phyloP scores from a whole-genome alignment of 2,797 vertebrate genomes.

The Sebastes nivosus region DNA sequence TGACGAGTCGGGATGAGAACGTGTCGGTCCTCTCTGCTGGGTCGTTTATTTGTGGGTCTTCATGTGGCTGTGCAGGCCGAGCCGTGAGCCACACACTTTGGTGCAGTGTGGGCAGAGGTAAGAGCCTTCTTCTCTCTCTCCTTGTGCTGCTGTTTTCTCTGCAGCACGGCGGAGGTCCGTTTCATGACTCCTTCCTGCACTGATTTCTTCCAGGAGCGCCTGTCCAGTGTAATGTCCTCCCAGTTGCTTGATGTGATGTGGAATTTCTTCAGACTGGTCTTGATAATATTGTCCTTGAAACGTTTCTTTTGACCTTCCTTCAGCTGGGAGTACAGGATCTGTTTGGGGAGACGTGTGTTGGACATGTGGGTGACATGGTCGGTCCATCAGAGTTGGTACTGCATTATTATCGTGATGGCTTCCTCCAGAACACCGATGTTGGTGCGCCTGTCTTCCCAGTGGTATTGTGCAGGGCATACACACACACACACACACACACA shows the following conservation, averaged over 20 bases:
- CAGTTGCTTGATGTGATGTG: neutral
- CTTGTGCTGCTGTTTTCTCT: neutral
- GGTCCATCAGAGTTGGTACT: neutral
- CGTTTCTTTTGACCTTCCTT: neutral
- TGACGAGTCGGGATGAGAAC: too few species aligned
- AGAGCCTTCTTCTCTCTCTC: neutral
- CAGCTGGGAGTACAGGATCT: too few species aligned
- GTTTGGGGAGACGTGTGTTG: neutral
- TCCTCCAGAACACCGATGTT: neutral
- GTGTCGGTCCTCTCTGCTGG: neutral
- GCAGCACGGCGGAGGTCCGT: too few species aligned
- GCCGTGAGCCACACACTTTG: neutral
- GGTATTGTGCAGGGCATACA: neutral
- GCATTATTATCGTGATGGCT: neutral
- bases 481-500: neutral
- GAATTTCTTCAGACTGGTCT: too few species aligned
- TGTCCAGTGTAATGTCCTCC: neutral
- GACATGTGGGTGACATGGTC: neutral
- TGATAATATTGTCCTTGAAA: neutral
- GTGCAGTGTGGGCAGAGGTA: neutral
- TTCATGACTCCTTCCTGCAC: neutral
- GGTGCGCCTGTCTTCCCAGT: neutral
- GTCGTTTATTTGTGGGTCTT: neutral
- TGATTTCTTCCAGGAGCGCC: neutral
- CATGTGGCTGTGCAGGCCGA: neutral